phyloP scores from a whole-genome alignment of 2,113 vertebrate species.

The Odobenus rosmarus region DNA sequence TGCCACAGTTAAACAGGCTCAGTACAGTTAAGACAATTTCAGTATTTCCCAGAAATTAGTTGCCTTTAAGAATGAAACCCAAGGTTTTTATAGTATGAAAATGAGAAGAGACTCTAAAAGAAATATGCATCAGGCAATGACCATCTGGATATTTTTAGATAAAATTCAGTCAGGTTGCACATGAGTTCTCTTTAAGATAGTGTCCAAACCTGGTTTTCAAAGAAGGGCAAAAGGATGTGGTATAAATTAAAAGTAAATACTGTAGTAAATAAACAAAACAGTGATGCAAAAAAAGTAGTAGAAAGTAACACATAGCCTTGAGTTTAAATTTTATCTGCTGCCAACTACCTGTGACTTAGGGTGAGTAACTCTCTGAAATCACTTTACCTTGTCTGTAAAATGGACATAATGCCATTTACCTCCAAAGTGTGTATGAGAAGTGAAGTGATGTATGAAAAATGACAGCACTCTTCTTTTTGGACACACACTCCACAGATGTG shows the following conservation, averaged over 20 bases:
- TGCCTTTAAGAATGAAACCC: background rate
- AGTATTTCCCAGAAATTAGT: background rate
- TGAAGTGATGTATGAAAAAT: background rate
- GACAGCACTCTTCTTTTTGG: background rate
- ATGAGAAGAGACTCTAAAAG: background rate
- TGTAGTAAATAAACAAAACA: background rate
- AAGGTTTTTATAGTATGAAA: background rate
- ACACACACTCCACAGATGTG: background rate
- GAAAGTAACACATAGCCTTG: background rate
- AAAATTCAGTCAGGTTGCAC: background rate
- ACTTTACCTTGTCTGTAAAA: background rate
- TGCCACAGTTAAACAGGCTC: background rate
- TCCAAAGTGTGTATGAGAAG: background rate
- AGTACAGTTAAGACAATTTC: background rate
- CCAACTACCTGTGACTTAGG: background rate
- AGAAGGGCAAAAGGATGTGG: background rate
- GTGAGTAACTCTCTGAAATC: background rate
- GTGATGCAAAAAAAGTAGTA: background rate
- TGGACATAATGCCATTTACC: background rate
- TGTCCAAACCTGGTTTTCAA: background rate
- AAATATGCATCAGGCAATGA: background rate
- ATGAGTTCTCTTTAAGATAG: background rate
- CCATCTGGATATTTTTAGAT: background rate
- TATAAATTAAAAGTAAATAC: background rate
- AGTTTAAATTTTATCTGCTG: constrained; percentile 26